Evolutionary conservation across 2,797 vertebrate genomes (phyloP).

Genomic region (Staurois parvus): DNA sequence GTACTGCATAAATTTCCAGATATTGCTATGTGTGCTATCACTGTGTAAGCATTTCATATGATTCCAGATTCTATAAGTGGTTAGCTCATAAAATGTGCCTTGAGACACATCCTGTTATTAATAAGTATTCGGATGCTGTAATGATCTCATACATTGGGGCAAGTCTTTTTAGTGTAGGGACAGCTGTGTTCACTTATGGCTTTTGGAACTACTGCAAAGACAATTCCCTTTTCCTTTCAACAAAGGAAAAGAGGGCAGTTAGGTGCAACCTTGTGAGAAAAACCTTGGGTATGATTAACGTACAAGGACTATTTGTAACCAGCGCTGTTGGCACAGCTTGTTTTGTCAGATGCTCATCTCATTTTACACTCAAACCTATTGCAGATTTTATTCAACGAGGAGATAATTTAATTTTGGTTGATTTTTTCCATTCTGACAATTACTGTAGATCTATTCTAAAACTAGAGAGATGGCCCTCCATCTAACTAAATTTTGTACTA

Average conservation of each 20-base stretch:
- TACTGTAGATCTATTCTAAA: background rate
- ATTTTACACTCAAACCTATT: background rate
- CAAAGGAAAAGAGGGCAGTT: background rate
- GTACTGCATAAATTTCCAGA: no score
- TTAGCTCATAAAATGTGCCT: conserved; percentile 24
- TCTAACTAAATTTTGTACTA: background rate
- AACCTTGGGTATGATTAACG: background rate
- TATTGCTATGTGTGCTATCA: background rate
- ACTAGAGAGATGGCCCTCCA: background rate
- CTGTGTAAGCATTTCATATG: background rate
- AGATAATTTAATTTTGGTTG: background rate
- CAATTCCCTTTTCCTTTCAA: conserved; percentile 12
- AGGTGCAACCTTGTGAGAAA: background rate
- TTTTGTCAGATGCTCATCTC: conserved; percentile 9
- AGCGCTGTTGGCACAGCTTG: background rate
- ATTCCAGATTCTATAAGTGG: background rate
- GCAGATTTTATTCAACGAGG: background rate
- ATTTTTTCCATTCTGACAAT: background rate
- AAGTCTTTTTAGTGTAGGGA: conserved; percentile 7
- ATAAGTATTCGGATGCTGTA: conserved; percentile 16
- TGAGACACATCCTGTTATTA: conserved; percentile 41
- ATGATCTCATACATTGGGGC: conserved; percentile 41
- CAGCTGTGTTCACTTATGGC: conserved; percentile 31
- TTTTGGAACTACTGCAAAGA: conserved; percentile 14
- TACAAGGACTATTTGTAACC: conserved; percentile 9